Percentiles rank a stretch among this genome's conserved stretches.
phyloP scores from a whole-genome alignment of 2,113 vertebrate genomes.

The Canis aureus region DNA sequence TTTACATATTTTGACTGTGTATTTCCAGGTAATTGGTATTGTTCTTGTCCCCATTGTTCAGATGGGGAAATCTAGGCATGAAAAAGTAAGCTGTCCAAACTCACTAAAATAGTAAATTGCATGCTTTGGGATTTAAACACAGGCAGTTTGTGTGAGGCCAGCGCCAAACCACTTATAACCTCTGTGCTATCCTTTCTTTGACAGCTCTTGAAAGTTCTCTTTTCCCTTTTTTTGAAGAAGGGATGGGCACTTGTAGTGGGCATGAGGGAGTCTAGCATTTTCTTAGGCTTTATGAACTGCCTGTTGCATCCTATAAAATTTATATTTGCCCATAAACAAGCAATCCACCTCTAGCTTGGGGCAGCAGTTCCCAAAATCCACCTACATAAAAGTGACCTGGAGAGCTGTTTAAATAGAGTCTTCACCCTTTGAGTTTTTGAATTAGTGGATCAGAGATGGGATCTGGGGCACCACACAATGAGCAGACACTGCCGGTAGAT shows the following conservation, averaged over 20 bases:
- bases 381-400: neutral
- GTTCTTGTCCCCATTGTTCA: neutral
- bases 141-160: neutral
- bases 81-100: neutral
- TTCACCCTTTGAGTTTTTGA: neutral
- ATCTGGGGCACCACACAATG: neutral
- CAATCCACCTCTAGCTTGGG: neutral
- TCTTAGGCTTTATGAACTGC: neutral
- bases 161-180: neutral
- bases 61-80: neutral
- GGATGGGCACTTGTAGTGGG: fast-evolving
- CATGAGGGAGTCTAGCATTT: neutral
- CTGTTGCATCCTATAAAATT: neutral
- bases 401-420: neutral
- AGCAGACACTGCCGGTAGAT: neutral
- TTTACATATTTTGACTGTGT: neutral
- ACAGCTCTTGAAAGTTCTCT: neutral
- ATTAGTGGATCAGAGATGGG: neutral
- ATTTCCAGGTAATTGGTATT: neutral
- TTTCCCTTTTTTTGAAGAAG: neutral
- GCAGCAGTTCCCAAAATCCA: neutral
- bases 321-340: neutral
- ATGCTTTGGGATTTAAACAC: neutral
- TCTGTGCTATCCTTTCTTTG: neutral
- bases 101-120: neutral